Conservation (phyloP, 2,113 vertebrate species). For the Oncorhynchus mykiss region DNA sequence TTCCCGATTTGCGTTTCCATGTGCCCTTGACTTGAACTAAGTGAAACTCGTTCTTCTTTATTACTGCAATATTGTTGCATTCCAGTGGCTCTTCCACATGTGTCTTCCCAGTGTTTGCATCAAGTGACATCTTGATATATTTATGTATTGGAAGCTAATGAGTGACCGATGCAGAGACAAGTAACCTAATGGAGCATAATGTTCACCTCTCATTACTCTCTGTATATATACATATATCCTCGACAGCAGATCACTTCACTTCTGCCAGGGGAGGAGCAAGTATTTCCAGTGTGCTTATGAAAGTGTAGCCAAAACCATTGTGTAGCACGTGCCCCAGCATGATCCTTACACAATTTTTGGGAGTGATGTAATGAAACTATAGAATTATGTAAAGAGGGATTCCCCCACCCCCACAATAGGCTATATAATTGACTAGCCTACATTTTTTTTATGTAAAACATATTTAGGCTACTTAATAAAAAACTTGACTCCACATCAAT, state of each 20-base stretch:
- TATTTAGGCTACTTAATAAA: no score
- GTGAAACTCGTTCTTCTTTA: slow-evolving; percentile 69
- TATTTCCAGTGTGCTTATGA: slow-evolving; percentile 1
- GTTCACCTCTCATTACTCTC: background rate
- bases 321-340: background rate
- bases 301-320: background rate
- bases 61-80: slow-evolving; percentile 6
- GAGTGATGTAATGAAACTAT: background rate
- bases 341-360: background rate
- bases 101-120: slow-evolving; percentile 31
- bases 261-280: background rate
- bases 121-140: slow-evolving; percentile 11
- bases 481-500: no score
- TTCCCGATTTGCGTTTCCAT: slow-evolving; percentile 32
- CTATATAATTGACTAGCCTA: no score
- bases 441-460: no score
- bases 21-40: slow-evolving; percentile 61
- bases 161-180: background rate
- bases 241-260: background rate
- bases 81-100: background rate
- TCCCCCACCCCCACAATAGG: no score
- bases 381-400: no score
- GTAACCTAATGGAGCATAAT: background rate
- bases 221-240: background rate
- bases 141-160: background rate